phyloP scores from a whole-genome alignment of 2,113 vertebrate genomes.

The Neotoma lepida region DNA sequence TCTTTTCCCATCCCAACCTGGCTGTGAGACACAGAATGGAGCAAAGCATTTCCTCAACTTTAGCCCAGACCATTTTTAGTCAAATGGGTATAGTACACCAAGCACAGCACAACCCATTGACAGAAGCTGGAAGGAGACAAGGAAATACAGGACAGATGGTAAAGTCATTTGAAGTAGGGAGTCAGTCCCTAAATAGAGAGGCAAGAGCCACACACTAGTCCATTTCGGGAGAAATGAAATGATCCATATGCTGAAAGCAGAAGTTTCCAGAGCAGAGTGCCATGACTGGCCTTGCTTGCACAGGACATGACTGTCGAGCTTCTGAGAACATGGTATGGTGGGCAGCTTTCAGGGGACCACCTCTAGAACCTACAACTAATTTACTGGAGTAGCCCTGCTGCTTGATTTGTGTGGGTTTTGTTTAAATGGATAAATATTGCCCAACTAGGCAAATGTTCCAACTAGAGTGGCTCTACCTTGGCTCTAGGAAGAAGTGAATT shows the following conservation, averaged over 20 bases:
- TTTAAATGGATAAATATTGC: background rate
- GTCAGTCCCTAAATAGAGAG: background rate
- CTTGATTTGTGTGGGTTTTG: background rate
- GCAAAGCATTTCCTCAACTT: slow-evolving; percentile 8
- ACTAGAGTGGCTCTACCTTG: background rate
- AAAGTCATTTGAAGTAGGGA: background rate
- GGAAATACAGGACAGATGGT: background rate
- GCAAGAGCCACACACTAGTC: background rate
- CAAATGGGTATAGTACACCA: slow-evolving; percentile 7
- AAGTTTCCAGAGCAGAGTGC: background rate
- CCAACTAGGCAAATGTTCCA: background rate
- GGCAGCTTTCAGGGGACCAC: background rate
- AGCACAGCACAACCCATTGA: slow-evolving; percentile 16
- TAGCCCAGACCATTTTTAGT: background rate
- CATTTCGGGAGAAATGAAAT: slow-evolving; percentile 32
- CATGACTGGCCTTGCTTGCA: background rate
- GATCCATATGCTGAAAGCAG: background rate
- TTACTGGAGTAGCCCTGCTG: background rate
- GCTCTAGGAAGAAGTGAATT: slow-evolving; percentile 11
- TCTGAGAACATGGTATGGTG: background rate
- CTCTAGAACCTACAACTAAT: background rate
- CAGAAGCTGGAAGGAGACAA: background rate
- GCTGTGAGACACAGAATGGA: slow-evolving; percentile 24
- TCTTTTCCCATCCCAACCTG: background rate
- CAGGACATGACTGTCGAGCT: background rate